Evolutionary conservation across 2,888 invertebrate species (phyloP).

Genomic region (Dexiosoma caninum): DNA sequence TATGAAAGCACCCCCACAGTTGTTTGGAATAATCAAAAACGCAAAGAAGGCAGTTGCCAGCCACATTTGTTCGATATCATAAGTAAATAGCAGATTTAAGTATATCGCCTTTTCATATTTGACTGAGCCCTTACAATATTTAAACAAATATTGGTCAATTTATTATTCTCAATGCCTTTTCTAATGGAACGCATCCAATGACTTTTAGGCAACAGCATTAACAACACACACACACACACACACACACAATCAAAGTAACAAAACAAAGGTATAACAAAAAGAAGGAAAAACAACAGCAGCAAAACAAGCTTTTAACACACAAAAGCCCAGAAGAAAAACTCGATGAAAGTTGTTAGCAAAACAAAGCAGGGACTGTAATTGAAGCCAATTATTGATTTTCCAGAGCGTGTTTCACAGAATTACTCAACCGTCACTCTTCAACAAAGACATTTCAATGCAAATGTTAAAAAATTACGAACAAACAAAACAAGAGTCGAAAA

Average conservation of each 20-base stretch:
- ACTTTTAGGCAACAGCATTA: neutral
- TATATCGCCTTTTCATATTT: too few species aligned
- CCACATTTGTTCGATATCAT: neutral
- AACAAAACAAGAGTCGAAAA: conserved; percentile 8
- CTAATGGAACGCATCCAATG: conserved; percentile 10
- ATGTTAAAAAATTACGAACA: neutral
- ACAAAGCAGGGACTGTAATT: conserved; percentile 52
- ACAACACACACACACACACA: too few species aligned
- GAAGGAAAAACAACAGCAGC: neutral
- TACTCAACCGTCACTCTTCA: conserved; percentile 25
- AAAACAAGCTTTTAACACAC: conserved; percentile 17
- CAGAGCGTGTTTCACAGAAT: conserved; percentile 36
- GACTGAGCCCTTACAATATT: conserved; percentile 1
- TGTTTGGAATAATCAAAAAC: neutral
- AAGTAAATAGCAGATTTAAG: neutral
- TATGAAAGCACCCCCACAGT: neutral
- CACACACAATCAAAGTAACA: neutral
- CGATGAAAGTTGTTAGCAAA: conserved; percentile 42
- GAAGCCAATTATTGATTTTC: conserved; percentile 54
- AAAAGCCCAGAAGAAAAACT: conserved; percentile 13
- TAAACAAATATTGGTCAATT: neutral
- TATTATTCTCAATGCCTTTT: neutral
- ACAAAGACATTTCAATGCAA: conserved; percentile 51
- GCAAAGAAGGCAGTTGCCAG: neutral
- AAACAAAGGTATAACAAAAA: conserved; percentile 27